phyloP scores from a whole-genome alignment of 2,797 vertebrate species.

The Gobio occitaniae region DNA sequence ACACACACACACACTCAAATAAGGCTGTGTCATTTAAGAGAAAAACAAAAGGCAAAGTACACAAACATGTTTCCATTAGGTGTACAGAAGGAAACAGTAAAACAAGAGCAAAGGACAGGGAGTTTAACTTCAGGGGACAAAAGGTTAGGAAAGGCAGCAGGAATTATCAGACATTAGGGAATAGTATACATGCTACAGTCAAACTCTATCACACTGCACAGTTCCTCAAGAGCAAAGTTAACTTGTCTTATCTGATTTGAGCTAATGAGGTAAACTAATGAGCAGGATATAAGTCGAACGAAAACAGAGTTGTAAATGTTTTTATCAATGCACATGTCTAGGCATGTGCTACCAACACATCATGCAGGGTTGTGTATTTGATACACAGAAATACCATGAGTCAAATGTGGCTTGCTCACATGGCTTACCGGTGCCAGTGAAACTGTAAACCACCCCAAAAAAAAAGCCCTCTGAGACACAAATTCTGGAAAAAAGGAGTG shows the following conservation, averaged over 20 bases:
- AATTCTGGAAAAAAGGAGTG: slow-evolving; percentile 25
- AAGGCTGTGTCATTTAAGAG: neutral
- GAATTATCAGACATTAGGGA: neutral
- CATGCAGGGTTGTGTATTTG: slow-evolving; percentile 12
- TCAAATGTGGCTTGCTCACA: slow-evolving; percentile 36
- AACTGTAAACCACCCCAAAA: slow-evolving; percentile 14
- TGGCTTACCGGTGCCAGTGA: slow-evolving; percentile 13
- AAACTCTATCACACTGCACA: neutral
- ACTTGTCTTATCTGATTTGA: slow-evolving; percentile 16
- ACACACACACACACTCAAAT: too few species aligned
- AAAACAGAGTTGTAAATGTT: slow-evolving; percentile 33
- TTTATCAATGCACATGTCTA: slow-evolving; percentile 21
- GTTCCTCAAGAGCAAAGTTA: slow-evolving; percentile 6
- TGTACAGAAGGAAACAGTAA: neutral
- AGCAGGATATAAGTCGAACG: neutral
- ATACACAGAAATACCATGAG: slow-evolving; percentile 39
- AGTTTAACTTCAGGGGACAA: neutral
- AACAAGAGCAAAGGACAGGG: neutral
- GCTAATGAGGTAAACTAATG: neutral
- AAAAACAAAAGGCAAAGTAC: neutral
- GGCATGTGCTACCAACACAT: slow-evolving; percentile 11
- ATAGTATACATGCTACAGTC: neutral
- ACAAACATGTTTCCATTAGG: neutral
- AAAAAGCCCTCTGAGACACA: neutral
- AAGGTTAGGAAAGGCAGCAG: neutral